Base-by-base conservation (phyloP, 2,797 vertebrate genomes). In the Pipistrellus pygmaeus region DNA sequence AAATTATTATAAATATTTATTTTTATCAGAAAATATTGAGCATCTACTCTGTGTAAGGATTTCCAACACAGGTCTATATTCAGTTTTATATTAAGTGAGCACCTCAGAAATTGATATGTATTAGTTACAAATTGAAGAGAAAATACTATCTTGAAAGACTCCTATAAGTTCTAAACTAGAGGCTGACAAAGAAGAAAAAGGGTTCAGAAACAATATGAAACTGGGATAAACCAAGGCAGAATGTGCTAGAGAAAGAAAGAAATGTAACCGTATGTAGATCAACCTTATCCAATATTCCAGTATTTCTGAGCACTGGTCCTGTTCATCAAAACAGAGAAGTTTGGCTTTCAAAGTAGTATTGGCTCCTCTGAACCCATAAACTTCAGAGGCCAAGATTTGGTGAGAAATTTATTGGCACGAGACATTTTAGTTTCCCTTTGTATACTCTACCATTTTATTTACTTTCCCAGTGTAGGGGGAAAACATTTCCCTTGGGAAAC, bases 391-490 rank as follows among this genome's bases (percentile, higher is more conserved):
- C 21, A 44, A 46, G 20, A 23, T 86, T 84, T 87, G 32, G 44
- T 81, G 51, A 95, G 11, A 73, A 81, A 87, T 90, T 82, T 89
- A 11, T 84, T 85, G 64, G 62, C 85, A 73, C 0, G 8, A 78
- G 78, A 78, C 66, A 89, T 72, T 91, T 44, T 83, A 41, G 46
- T 80, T 89, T 25, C 7, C 93, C 41, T 95, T 86, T 93, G 57
- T 75, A 80, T 38, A 82, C 18, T 48, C 48, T 35, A 88, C n/a
- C 48, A 90, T 91, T 94, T 96, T 78, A 95, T 90, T 90, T 93
- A 85, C 72, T 88, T 93, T 82, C 77, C 81, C 30, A 66, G 27
- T 35, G 44, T 88, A 93, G 51, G n/a, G 10, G 35, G 27, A 6
- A 89, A 92, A 87, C 30, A 78, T 69, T 96, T 62, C 77, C 38